Base-by-base conservation (phyloP, 2,888 invertebrate species). In the Seira ritae region DNA sequence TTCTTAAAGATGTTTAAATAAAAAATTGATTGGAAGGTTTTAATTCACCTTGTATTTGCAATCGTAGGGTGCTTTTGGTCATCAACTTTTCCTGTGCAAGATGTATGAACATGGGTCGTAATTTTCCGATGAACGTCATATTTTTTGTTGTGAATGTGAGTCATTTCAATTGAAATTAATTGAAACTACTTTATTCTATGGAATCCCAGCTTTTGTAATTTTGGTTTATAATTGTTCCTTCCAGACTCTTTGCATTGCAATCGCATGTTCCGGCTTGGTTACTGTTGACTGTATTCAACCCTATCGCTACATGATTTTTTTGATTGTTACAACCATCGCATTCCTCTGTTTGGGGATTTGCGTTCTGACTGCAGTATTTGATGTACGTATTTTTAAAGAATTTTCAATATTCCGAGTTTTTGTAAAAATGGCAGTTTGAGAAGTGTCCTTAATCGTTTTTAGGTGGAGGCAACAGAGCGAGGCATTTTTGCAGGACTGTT, bases 321-420 rank as follows among this genome's bases (percentile, higher is more conserved):
- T 86, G 42, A 75, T 76, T 22, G 73, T 82, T 1, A 71, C 79
- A 1, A 80, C 84, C 3, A 73, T 86, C 67, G 70, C 74, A 37
- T 75, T 86, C 31, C 80, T 82, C 22, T 81, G 84, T 31, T 82
- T 86, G 75, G 86, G 86, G 73, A 86, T 82, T 50, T 76, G 84
- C 42, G 75, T 84, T 31, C 65, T 86, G 19, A 82, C 86, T 15
- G 75, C 84, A 17, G 62, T 86, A 8, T 86, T 86, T 80, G 86
- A 86, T 42, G 86, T 86, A 68, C 70, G 42, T 66, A 1, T 17
- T 74, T 4, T 20, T 37, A 37, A 17, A n/a, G n/a, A 12, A 72
- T 2, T 60, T 1, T 60, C 15, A 19, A 22, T 15, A 55, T 24
- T 62, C 4, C 37, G 15, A 22, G 6, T 55, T 22, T 60, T 6